Base-by-base conservation (phyloP, 2,888 invertebrate species). In the Apamea sordens region DNA sequence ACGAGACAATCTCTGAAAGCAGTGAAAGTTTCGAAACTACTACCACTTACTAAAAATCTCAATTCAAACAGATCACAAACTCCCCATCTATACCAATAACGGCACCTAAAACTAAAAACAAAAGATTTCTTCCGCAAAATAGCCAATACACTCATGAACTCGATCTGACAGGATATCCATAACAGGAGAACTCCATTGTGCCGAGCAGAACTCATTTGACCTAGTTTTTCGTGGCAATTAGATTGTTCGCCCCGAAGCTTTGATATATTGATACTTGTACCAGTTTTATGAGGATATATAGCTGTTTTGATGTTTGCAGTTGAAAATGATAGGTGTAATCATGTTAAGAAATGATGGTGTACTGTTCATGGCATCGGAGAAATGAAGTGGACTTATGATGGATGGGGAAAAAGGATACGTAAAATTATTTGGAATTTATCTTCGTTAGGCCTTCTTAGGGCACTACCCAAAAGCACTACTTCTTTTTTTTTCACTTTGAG, bases 211-310 rank as follows among this genome's bases (percentile, higher is more conserved):
- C 79, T 88, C 89, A 88, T 89, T 89, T 89, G 89, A 89, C 88
- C 88, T 79, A 88, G 84, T 88, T 86, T 84, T 88, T 89, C 82
- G 80, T 82, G 82, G 86, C 89, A 88, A 88, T 88, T 88, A 89
- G 88, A 89, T 88, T 88, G 81, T 80, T 88, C 82, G 78, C 82
- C 70, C 80, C 77, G 75, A 68, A 70, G 76, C 85, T 86, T 79
- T 88, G 89, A 89, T 89, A 86, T 88, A 88, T 88, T 71, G 88
- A 86, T 86, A 82, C 77, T 82, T 76, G 86, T 73, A 61, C 50
- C 63, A 67, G 21, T 73, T 87, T 76, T 84, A 86, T 87, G 70
- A 85, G 68, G 21, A 86, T 77, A 50, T 84, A 86, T 86, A 36
- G 85, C 44, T 86, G 80, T 86, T 78, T 85, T 85, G 76, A 85